A percentile compares a stretch with the other conserved stretches of the same genome.
Evolutionary conservation across 2,113 vertebrate species (phyloP).

Genomic region (Macquaria ambigua): DNA sequence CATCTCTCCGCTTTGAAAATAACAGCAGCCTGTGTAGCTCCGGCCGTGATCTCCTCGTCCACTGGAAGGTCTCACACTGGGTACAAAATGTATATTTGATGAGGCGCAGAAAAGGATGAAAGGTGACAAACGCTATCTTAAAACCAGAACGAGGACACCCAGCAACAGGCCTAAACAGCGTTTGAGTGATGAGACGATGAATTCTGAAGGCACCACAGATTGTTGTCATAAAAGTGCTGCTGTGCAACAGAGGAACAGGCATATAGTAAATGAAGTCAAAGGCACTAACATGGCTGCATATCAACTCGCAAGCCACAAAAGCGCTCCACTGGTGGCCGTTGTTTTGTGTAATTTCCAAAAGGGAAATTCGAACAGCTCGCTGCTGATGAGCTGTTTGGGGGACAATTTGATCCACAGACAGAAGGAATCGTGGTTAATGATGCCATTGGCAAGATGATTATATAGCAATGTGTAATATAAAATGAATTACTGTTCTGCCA

Average conservation of each 20-base stretch:
- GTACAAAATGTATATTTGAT: conserved; percentile 60
- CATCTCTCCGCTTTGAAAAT: conserved; percentile 34
- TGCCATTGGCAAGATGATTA: conserved; percentile 53
- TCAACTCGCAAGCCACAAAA: conserved; percentile 34
- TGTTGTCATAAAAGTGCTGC: conserved; percentile 37
- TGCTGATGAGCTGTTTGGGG: conserved; percentile 50
- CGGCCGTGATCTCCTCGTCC: conserved; percentile 10
- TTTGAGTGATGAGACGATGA: conserved; percentile 48
- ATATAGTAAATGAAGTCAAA: conserved; percentile 25
- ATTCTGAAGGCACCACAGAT: conserved; percentile 28
- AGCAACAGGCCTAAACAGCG: conserved; percentile 35
- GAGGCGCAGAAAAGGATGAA: conserved; percentile 43
- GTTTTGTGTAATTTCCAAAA: conserved; percentile 54
- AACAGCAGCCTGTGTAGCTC: conserved; percentile 13
- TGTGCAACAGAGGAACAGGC: conserved; percentile 35
- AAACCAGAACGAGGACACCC: conserved; percentile 3
- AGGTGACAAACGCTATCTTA: conserved; percentile 50
- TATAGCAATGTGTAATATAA: conserved; percentile 37
- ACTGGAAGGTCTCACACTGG: conserved; percentile 32
- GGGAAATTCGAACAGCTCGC: conserved; percentile 37
- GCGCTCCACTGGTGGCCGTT: conserved; percentile 46
- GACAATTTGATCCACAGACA: conserved; percentile 41
- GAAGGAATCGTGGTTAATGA: conserved; percentile 55
- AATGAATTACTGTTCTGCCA: conserved; percentile 50
- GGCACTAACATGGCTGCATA: conserved; percentile 22